These are phyloP conservation scores for Ennomos erosarius DNA, from an alignment of 2,888 invertebrate genomes.

Conservation along the genomic window DNA sequence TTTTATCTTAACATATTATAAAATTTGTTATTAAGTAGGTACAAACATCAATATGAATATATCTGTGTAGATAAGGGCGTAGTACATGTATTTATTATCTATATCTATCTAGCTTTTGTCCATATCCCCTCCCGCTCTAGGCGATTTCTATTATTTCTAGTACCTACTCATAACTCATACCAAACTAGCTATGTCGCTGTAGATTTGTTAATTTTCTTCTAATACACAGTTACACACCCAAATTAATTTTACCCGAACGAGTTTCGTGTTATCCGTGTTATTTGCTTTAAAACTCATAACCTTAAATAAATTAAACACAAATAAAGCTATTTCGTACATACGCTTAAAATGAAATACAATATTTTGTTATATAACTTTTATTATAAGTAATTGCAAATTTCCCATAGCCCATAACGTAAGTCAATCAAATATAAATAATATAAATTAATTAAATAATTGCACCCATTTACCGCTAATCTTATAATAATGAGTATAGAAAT, in stretches of 20 bases:
- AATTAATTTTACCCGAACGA: too few relatives aligned
- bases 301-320: too few relatives aligned
- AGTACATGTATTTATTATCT: not conserved
- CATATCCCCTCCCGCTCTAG: too few relatives aligned
- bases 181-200: too few relatives aligned
- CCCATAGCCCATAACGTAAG: conserved; percentile 43
- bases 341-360: conserved; percentile 6
- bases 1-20: conserved; percentile 17
- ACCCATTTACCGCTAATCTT: conserved; percentile 16
- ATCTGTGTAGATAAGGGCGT: conserved; percentile 5
- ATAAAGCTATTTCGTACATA: too few relatives aligned
- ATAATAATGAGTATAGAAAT: not conserved
- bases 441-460: conserved; percentile 34
- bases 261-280: too few relatives aligned
- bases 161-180: too few relatives aligned
- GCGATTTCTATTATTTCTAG: too few relatives aligned
- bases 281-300: too few relatives aligned
- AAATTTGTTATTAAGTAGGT: conserved; percentile 3
- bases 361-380: conserved; percentile 9
- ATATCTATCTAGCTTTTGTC: too few relatives aligned
- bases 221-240: too few relatives aligned
- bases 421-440: conserved; percentile 28
- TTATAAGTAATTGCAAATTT: conserved; percentile 34
- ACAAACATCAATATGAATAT: conserved; percentile 12
- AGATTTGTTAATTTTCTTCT: too few relatives aligned